Conservation (phyloP, 2,888 invertebrate genomes). For the Diplolepis rosae region DNA sequence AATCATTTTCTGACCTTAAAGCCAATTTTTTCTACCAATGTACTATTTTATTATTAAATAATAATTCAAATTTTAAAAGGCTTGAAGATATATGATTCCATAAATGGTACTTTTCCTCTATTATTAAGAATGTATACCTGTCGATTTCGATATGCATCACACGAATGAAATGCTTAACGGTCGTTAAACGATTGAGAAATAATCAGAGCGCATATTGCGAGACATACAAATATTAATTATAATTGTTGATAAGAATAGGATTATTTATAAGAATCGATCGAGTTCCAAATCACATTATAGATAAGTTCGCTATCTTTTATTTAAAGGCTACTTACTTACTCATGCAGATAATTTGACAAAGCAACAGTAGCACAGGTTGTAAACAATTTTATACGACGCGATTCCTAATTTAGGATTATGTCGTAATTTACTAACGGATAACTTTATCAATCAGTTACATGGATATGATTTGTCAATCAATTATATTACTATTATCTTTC, state of each 20-base stretch:
- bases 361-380: background rate
- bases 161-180: background rate
- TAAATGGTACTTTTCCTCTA: background rate
- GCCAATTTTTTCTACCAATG: too few relatives aligned
- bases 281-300: background rate
- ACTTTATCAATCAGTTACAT: background rate
- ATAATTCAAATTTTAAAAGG: too few relatives aligned
- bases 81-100: too few relatives aligned
- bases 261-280: background rate
- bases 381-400: background rate
- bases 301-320: background rate
- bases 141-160: background rate
- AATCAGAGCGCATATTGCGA: background rate
- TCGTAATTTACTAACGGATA: background rate
- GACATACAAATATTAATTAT: background rate
- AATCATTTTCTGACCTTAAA: too few relatives aligned
- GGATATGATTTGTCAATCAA: background rate
- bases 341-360: background rate
- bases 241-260: background rate
- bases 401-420: background rate
- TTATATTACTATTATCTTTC: too few relatives aligned
- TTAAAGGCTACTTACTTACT: background rate
- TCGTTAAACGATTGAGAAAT: background rate
- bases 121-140: conserved; percentile 12
- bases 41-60: too few relatives aligned